A percentile compares a stretch with the other conserved stretches of the same genome.
phyloP scores from a whole-genome alignment of 1,140 invertebrate species.

The Formica exsecta region DNA sequence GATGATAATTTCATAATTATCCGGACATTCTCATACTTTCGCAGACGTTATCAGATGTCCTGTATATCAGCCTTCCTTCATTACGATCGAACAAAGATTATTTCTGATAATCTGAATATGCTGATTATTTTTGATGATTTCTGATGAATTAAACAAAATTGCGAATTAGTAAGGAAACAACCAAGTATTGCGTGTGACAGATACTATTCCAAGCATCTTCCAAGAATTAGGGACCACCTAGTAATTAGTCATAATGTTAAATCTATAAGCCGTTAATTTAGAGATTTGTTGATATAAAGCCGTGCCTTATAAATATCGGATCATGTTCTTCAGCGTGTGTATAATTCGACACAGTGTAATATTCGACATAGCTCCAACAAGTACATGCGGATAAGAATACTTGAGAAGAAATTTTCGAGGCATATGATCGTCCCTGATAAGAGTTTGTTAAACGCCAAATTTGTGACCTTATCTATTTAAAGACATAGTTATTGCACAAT shows the following conservation, averaged over 20 bases:
- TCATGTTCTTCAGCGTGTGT: background rate
- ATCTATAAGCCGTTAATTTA: constrained; percentile 57
- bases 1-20: background rate
- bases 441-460: constrained; percentile 43
- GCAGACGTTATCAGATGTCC: background rate
- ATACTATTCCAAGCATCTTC: constrained; percentile 79
- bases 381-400: background rate
- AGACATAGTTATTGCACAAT: constrained; percentile 40
- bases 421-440: background rate
- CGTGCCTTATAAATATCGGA: constrained; percentile 53
- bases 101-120: background rate
- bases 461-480: constrained; percentile 61
- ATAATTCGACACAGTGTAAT: no score
- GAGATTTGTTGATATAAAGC: constrained; percentile 29
- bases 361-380: no score
- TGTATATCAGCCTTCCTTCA: background rate
- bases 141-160: background rate
- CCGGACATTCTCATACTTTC: background rate
- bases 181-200: constrained; percentile 31
- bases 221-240: constrained; percentile 82
- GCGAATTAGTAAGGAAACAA: constrained; percentile 47
- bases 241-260: constrained; percentile 74
- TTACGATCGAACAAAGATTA: constrained; percentile 20
- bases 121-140: constrained; percentile 18
- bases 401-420: constrained; percentile 26